Evolutionary conservation across 2,888 invertebrate species (phyloP).

Genomic region (Neoaliturus tenellus): DNA sequence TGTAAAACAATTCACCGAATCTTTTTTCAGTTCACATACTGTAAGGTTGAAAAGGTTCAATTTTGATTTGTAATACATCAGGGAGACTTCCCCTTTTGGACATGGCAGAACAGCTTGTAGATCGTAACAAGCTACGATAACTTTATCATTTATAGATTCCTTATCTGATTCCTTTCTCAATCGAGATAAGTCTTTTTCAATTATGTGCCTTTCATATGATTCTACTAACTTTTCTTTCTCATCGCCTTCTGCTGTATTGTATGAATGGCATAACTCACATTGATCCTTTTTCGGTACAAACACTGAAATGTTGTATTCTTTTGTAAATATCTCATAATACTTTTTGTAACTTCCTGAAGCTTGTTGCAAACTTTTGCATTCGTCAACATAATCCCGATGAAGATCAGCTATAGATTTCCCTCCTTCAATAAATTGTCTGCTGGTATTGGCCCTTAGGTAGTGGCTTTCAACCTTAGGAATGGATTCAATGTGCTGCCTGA

Average conservation of each 20-base stretch:
- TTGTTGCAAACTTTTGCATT: slow-evolving; percentile 15
- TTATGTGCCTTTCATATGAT: slow-evolving; percentile 64
- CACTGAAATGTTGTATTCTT: slow-evolving; percentile 66
- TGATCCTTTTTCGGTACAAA: slow-evolving; percentile 68
- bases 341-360: slow-evolving; percentile 39
- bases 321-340: slow-evolving; percentile 45
- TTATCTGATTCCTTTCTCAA: slow-evolving; percentile 67
- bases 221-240: slow-evolving; percentile 64
- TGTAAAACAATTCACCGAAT: slow-evolving; percentile 63
- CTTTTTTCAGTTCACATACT: slow-evolving; percentile 61
- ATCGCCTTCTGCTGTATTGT: slow-evolving; percentile 66
- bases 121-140: slow-evolving; percentile 67
- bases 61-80: slow-evolving; percentile 67
- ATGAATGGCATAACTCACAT: slow-evolving; percentile 67
- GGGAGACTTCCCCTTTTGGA: slow-evolving; percentile 67
- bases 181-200: slow-evolving; percentile 64
- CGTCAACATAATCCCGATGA: slow-evolving; percentile 39
- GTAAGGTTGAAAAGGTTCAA: slow-evolving; percentile 63
- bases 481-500: slow-evolving; percentile 23
- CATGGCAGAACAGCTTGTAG: slow-evolving; percentile 69
- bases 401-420: slow-evolving; percentile 63
- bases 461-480: slow-evolving; percentile 47
- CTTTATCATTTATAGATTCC: slow-evolving; percentile 59
- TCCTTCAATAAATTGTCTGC: slow-evolving; percentile 38
- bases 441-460: slow-evolving; percentile 31